phyloP scores from a whole-genome alignment of 2,113 vertebrate genomes.

The Brienomyrus longianalis region DNA sequence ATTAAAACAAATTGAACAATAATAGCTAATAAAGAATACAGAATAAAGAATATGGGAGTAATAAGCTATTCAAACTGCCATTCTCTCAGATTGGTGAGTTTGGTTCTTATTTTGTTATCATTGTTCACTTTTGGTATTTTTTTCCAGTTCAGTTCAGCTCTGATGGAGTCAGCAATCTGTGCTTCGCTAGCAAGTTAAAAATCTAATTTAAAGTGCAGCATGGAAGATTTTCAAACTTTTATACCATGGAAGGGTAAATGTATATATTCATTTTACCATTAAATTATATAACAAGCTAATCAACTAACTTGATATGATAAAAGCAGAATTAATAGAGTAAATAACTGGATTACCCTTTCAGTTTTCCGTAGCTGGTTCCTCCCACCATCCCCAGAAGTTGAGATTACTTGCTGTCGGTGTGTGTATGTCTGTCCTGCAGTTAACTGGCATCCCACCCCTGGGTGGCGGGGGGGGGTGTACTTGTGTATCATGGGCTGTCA shows the following conservation, averaged over 20 bases:
- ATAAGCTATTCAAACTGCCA: neutral
- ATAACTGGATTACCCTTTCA: neutral
- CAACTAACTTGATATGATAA: neutral
- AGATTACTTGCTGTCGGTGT: neutral
- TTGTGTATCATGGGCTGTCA: neutral
- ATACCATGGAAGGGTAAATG: neutral
- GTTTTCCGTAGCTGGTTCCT: neutral
- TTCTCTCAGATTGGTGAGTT: neutral
- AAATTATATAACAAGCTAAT: neutral
- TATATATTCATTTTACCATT: neutral
- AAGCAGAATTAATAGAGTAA: neutral
- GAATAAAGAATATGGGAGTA: neutral
- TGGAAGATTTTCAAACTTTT: neutral
- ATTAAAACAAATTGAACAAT: neutral
- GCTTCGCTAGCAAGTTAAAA: neutral
- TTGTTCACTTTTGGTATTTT: neutral
- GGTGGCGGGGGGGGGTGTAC: neutral
- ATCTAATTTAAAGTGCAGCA: neutral
- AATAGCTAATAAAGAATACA: neutral
- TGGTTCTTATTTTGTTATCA: neutral
- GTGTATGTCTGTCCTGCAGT: neutral
- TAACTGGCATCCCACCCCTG: neutral
- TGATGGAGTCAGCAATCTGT: neutral
- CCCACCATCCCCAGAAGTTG: neutral
- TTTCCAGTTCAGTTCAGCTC: neutral